Evolutionary conservation across 2,888 invertebrate species (phyloP).

Genomic region (Ariolimax columbianus): DNA sequence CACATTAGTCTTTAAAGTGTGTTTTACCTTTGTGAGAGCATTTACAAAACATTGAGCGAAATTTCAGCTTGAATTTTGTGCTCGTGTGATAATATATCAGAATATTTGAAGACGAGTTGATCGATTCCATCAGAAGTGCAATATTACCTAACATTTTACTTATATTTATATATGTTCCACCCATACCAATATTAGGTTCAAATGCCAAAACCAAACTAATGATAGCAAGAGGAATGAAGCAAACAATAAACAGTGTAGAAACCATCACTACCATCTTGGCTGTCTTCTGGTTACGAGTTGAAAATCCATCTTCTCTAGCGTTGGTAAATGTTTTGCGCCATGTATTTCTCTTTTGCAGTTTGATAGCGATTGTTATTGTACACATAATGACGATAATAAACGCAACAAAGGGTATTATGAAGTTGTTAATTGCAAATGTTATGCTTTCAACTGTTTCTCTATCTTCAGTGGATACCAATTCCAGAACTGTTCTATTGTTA

Average conservation of each 20-base stretch:
- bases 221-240: neutral
- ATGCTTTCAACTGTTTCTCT: neutral
- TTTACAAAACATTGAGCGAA: neutral
- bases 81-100: slow-evolving; percentile 11
- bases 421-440: neutral
- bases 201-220: neutral
- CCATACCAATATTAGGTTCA: neutral
- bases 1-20: no score
- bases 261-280: neutral
- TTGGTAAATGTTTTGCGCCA: neutral
- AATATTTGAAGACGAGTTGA: slow-evolving; percentile 18
- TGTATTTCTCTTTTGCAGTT: neutral
- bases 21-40: no score
- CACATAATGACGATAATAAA: neutral
- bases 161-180: neutral
- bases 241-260: neutral
- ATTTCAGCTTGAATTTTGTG: neutral
- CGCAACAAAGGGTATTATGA: neutral
- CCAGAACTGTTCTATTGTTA: neutral
- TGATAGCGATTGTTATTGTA: neutral
- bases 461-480: neutral
- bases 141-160: neutral
- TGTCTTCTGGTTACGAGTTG: neutral
- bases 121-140: neutral
- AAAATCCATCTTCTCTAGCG: neutral